Evolutionary conservation across 2,888 invertebrate genomes (phyloP).

Genomic region (Pseudococcus jackbeardsleyi): DNA sequence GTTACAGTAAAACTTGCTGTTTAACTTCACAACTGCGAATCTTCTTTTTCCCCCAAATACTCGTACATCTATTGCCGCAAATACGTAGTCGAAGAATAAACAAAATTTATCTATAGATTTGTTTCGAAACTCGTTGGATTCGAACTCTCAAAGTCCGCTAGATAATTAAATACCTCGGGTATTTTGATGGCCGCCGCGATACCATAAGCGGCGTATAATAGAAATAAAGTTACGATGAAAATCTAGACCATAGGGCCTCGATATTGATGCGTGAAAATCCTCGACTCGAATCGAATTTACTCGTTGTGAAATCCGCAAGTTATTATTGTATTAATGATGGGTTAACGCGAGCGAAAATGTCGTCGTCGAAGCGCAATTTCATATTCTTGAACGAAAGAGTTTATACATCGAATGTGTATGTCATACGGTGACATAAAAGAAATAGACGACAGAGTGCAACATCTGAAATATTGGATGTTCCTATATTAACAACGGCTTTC

Average conservation of each 20-base stretch:
- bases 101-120: neutral
- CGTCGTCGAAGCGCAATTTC: slow-evolving; percentile 3
- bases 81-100: slow-evolving; percentile 6
- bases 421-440: slow-evolving; percentile 29
- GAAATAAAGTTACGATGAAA: neutral
- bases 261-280: neutral
- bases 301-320: neutral
- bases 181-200: neutral
- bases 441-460: slow-evolving; percentile 25
- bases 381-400: slow-evolving; percentile 9
- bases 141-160: neutral
- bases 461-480: slow-evolving; percentile 54
- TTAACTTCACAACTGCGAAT: neutral
- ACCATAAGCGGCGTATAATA: neutral
- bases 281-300: neutral
- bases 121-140: neutral
- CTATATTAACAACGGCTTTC: slow-evolving; percentile 49
- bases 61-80: neutral
- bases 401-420: slow-evolving; percentile 36
- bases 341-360: slow-evolving; percentile 19
- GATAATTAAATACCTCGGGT: neutral
- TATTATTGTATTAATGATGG: slow-evolving; percentile 1
- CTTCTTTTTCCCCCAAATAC: neutral
- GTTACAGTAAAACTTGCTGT: neutral
- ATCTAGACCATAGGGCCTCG: neutral